Evolutionary conservation across 2,797 vertebrate genomes (phyloP), one percentile per base, ranked within the genome.

Genomic region (Gymnoscopelus braueri): DNA sequence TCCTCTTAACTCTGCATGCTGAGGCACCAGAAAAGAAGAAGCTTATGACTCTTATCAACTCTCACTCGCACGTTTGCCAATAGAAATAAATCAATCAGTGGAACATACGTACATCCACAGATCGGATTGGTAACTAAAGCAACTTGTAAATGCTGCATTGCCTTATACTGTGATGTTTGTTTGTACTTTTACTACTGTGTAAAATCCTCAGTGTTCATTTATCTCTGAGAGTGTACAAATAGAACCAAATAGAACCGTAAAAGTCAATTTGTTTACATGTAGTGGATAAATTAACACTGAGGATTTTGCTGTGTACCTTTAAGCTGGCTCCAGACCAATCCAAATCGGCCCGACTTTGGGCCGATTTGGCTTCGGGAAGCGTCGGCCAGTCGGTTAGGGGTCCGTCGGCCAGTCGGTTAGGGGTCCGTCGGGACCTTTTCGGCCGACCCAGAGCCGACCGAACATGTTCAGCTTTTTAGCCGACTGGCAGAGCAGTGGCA

Each of bases 1-100:
- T 69, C 57, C 19, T 74, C 58, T 57, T 3, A 13, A 10, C 55
- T 67, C 76, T 87, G 84, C 87, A 90, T 83, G 81, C 55, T 50
- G n/a, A 76, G 61, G 65, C 78, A 78, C 65, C 68, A 6, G 78
- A 63, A 60, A 66, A n/a, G 47, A 82, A 64, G 1, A 47, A 63
- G 55, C 39, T 12, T 23, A 51, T 54, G 69, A 26, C 10, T 57
- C 47, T 67, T 54, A 67, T 63, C 56, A 63, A 65, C 14, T 67
- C 3, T 35, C 26, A 60, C 15, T 54, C 83, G 78, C 83, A 87
- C 82, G 82, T 60, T 63, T 32, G 12, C 52, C 48, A 70, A 60
- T 63, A 72, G 14, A 65, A 66, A 54, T 52, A 12, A 69, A 7
- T 50, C 63, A 79, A 61, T 12, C 13, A 48, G 14, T 61, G 65